Percentiles rank a stretch among this genome's conserved stretches.
These are phyloP conservation scores for Drosophila imparisetae DNA, from an alignment of 2,888 invertebrate species.

Conservation along the genomic window DNA sequence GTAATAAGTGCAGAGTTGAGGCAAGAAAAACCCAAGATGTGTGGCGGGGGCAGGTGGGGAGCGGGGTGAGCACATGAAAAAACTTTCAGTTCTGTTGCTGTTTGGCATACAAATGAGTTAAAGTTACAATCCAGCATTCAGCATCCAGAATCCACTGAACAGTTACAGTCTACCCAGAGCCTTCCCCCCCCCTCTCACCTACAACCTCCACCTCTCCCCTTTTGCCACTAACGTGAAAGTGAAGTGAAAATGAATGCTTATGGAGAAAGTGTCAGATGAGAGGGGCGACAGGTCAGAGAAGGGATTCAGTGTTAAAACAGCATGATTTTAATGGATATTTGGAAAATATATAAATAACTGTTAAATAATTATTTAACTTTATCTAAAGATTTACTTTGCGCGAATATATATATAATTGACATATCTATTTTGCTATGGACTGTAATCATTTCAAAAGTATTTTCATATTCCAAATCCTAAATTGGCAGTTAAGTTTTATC, in stretches of 20 bases:
- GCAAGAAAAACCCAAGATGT: conserved; percentile 39
- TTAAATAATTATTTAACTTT: too few relatives aligned
- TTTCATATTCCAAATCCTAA: neutral
- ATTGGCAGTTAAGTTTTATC: neutral
- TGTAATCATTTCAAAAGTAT: rapidly evolving
- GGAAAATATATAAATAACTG: too few relatives aligned
- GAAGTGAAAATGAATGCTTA: conserved; percentile 53
- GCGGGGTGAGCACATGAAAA: conserved; percentile 59
- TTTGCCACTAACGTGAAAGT: conserved; percentile 25
- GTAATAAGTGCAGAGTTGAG: conserved; percentile 75
- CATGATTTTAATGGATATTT: neutral
- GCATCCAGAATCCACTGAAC: conserved; percentile 20
- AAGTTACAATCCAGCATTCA: conserved; percentile 50
- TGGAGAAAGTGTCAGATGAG: neutral
- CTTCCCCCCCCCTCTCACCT: rapidly evolving
- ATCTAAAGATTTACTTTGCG: too few relatives aligned
- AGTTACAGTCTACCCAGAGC: conserved; percentile 24
- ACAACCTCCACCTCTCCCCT: neutral
- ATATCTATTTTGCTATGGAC: neutral
- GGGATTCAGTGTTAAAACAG: conserved; percentile 20
- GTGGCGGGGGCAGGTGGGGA: neutral
- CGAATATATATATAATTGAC: neutral
- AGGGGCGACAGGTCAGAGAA: neutral
- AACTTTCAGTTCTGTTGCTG: conserved; percentile 77
- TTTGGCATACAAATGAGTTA: conserved; percentile 80